These are phyloP conservation scores for Lochmaea capreae DNA, from an alignment of 2,888 invertebrate species.

Conservation along the genomic window DNA sequence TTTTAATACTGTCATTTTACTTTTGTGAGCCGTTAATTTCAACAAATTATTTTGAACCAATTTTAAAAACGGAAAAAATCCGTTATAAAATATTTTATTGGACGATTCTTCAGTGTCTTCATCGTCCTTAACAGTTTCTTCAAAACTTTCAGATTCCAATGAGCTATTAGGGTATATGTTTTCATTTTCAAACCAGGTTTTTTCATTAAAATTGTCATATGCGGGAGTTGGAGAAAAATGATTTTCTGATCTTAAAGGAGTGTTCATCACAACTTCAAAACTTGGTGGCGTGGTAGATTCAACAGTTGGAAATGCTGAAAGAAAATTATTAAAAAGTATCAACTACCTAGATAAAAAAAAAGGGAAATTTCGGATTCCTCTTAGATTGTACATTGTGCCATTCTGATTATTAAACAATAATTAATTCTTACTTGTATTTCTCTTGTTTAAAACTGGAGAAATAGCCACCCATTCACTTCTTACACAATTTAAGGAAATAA, in stretches of 20 bases:
- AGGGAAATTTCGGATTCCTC: no score
- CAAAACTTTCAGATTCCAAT: not conserved
- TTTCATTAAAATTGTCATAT: conserved; percentile 7
- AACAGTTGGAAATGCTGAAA: not conserved
- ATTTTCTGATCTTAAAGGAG: conserved; percentile 19
- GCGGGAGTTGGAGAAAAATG: conserved; percentile 26
- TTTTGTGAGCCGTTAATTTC: conserved; percentile 61
- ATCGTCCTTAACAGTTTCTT: not conserved
- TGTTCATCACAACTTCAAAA: conserved; percentile 41
- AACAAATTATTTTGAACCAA: conserved; percentile 59
- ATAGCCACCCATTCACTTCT: conserved; percentile 57
- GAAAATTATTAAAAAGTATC: not conserved
- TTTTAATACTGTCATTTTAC: conserved; percentile 72
- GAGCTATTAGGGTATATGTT: not conserved
- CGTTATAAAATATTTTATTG: conserved; percentile 30
- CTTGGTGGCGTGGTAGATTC: conserved; percentile 36
- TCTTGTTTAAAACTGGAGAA: conserved; percentile 45
- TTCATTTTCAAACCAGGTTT: not conserved
- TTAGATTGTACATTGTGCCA: no score
- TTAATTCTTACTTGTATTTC: conserved; percentile 41
- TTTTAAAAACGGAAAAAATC: conserved; percentile 53
- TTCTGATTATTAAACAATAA: no score
- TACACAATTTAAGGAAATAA: conserved; percentile 38
- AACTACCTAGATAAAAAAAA: not conserved
- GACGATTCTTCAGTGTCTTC: conserved; percentile 11